Conservation (phyloP, 2,113 vertebrate species). For the Perca flavescens region DNA sequence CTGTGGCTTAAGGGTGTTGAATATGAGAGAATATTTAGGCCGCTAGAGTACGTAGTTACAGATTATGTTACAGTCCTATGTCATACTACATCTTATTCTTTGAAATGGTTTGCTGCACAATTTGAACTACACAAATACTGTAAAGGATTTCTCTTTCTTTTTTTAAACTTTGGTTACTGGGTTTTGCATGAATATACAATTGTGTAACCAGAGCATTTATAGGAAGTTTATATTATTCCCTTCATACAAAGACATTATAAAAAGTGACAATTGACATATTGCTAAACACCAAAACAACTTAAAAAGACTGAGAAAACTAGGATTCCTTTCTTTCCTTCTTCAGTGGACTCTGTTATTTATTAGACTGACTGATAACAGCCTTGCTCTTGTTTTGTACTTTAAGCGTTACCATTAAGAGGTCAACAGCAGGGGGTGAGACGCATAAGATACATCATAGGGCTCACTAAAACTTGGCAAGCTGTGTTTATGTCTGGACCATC, state of each 20-base stretch:
- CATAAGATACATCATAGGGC: slow-evolving; percentile 8
- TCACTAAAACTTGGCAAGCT: not conserved
- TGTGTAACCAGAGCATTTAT: too few relatives aligned
- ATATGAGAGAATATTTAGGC: not conserved
- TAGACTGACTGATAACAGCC: not conserved
- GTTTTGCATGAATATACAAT: too few relatives aligned
- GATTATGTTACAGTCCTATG: not conserved
- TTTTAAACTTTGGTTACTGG: too few relatives aligned
- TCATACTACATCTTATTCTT: not conserved
- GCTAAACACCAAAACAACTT: too few relatives aligned
- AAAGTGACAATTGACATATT: too few relatives aligned
- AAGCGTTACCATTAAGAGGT: not conserved
- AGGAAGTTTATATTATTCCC: too few relatives aligned
- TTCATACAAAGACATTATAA: too few relatives aligned
- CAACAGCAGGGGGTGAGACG: not conserved
- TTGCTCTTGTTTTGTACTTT: not conserved
- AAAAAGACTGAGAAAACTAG: too few relatives aligned
- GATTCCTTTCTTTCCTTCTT: too few relatives aligned
- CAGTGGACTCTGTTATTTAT: not conserved
- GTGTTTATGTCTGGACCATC: slow-evolving; percentile 35
- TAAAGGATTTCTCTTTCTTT: too few relatives aligned
- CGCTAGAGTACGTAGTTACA: not conserved
- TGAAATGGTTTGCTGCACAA: not conserved
- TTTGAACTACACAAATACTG: not conserved
- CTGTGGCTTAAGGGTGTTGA: not conserved